Evolutionary conservation across 2,113 vertebrate species (phyloP).

Genomic region (Lepus europaeus): DNA sequence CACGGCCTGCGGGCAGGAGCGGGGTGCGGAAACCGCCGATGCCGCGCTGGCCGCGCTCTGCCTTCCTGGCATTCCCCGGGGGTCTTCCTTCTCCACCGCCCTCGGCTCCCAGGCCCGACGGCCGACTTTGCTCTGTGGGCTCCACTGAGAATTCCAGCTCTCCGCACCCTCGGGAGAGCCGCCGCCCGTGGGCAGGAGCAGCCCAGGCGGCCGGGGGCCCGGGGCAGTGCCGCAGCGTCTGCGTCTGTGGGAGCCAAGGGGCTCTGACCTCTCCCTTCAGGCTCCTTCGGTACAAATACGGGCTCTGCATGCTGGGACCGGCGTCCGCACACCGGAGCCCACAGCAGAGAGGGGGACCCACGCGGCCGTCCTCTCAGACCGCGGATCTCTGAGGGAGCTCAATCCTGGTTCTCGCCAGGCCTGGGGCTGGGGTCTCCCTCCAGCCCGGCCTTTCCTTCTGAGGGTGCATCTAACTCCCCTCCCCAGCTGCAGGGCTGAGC

Average conservation of each 20-base stretch:
- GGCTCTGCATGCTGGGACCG: rapidly evolving
- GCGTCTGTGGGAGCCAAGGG: not conserved
- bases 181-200: too few relatives aligned
- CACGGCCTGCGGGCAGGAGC: not conserved
- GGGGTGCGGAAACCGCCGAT: not conserved
- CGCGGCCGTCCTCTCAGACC: too few relatives aligned
- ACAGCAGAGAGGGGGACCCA: not conserved
- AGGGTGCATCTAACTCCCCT: rapidly evolving
- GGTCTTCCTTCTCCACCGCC: not conserved
- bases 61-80: not conserved
- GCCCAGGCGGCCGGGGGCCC: too few relatives aligned
- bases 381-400: rapidly evolving
- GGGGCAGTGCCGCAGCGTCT: too few relatives aligned
- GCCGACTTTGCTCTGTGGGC: not conserved
- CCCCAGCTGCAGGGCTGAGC: rapidly evolving
- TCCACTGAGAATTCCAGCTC: too few relatives aligned
- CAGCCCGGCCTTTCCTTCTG: rapidly evolving
- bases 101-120: too few relatives aligned
- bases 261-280: not conserved
- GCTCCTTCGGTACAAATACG: not conserved
- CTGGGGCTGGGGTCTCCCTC: rapidly evolving
- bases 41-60: not conserved
- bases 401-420: rapidly evolving
- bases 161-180: too few relatives aligned
- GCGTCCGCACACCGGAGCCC: not conserved